Evolutionary conservation across 2,888 invertebrate species (phyloP), one percentile per base, ranked within the genome.

Genomic region (Nymphalis c-album): DNA sequence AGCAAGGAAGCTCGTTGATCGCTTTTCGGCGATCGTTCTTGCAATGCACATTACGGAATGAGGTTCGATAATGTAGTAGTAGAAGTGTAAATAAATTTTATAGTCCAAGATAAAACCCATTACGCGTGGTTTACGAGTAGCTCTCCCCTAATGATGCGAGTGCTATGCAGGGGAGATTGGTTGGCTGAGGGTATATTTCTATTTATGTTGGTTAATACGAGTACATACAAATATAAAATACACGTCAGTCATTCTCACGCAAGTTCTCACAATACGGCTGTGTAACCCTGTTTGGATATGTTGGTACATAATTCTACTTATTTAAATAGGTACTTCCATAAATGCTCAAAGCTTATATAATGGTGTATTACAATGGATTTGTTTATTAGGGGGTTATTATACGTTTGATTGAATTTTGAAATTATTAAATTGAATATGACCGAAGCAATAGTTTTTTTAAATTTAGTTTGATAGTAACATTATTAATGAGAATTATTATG

Each of bases 11-110:
- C 57, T 57, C 18, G 26, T 55, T 63, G 60, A 60, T 65, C 65
- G 57, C 60, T 63, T 65, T 47, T 35, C 10, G 60, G 6, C 40
- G 60, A 48, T 66, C 69, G 71, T 68, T 71, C 74, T 73, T 78
- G 77, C 74, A 79, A 71, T 73, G 75, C 77, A 75, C 83, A 84
- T 84, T 84, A 81, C 74, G 79, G 76, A 82, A 82, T 81, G 80
- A 79, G 78, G 78, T 80, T 78, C 80, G 77, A 84, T 84, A 82
- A 83, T 83, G 80, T 80, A 83, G 74, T 78, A 74, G 78, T 78
- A 80, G 84, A 86, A 79, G 85, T 84, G 88, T 89, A 87, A 88
- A 89, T 89, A 89, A 83, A 87, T 87, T 90, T 90, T 90, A 90
- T 87, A 86, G 88, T 80, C 82, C 76, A 78, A 88, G 90, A 91